A percentile compares a stretch with the other conserved stretches of the same genome.
Evolutionary conservation across 2,797 vertebrate species (phyloP).

Genomic region (Okamejei kenojei): DNA sequence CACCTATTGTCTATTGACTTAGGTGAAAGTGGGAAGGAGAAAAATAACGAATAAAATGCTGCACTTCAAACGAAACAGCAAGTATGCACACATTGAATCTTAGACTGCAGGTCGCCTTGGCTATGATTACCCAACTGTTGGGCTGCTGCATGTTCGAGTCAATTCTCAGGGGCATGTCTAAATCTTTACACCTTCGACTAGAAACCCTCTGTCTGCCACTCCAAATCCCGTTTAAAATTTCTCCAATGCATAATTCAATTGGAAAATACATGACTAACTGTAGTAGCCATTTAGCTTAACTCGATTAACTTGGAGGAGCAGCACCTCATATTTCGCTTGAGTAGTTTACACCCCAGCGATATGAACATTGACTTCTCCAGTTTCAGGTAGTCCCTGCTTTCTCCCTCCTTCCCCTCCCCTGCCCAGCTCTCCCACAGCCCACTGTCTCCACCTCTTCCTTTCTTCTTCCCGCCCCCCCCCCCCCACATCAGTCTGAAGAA

Average conservation of each 20-base stretch:
- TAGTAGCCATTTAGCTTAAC: background rate
- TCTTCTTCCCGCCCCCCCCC: no score
- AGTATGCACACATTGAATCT: background rate
- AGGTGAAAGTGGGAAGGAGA: background rate
- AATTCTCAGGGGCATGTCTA: background rate
- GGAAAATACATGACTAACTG: background rate
- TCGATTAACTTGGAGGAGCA: no score
- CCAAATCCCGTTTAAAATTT: conserved; percentile 32
- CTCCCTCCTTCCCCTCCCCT: no score
- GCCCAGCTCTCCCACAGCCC: no score
- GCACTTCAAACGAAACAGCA: background rate
- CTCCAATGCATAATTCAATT: conserved; percentile 31
- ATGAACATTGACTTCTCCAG: no score
- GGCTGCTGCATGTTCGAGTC: conserved; percentile 1
- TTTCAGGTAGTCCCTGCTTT: no score
- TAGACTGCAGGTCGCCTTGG: conserved; percentile 12
- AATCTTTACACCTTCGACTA: background rate
- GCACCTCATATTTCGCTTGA: no score
- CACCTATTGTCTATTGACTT: no score
- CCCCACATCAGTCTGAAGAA: no score
- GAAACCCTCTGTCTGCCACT: conserved; percentile 11
- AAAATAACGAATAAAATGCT: background rate
- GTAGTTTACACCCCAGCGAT: no score
- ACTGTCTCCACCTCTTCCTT: no score
- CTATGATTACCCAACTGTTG: background rate